phyloP scores from a whole-genome alignment of 2,797 vertebrate genomes.

The Girardinus metallicus region DNA sequence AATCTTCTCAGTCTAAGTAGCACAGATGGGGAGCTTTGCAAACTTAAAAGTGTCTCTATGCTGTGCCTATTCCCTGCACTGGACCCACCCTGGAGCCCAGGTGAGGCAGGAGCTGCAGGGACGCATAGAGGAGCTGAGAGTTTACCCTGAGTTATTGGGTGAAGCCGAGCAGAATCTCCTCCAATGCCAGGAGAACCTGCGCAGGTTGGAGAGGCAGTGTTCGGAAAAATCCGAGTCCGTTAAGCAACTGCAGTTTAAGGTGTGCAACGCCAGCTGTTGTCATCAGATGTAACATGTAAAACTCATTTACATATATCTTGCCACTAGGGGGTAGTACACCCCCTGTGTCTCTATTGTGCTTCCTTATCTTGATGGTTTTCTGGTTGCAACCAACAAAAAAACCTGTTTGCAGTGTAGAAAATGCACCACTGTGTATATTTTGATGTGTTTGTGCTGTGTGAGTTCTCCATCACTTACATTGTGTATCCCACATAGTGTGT shows the following conservation, averaged over 20 bases:
- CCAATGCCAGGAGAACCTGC: conserved; percentile 79
- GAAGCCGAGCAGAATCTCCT: conserved; percentile 76
- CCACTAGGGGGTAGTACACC: conserved; percentile 59
- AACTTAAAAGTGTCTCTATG: conserved; percentile 1
- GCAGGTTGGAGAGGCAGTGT: conserved; percentile 69
- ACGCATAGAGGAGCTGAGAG: conserved; percentile 77
- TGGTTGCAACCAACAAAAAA: conserved; percentile 17
- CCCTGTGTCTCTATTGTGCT: conserved; percentile 24
- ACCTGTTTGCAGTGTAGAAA: conserved; percentile 5
- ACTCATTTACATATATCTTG: conserved; percentile 39
- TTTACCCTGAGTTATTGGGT: conserved; percentile 77
- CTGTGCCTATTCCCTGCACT: conserved; percentile 47
- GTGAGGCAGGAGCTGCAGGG: conserved; percentile 79
- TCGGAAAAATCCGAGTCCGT: conserved; percentile 77
- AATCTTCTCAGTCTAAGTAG: neutral
- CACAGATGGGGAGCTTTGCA: neutral
- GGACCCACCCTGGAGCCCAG: conserved; percentile 70
- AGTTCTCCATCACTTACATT: conserved; percentile 12
- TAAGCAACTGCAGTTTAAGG: conserved; percentile 85
- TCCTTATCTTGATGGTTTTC: conserved; percentile 36
- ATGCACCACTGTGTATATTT: conserved; percentile 2
- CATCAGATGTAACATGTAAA: conserved; percentile 32
- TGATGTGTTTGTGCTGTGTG: conserved; percentile 35
- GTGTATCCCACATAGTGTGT: neutral
- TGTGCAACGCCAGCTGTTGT: conserved; percentile 62